Evolutionary conservation across 2,888 invertebrate species (phyloP), one percentile per base, ranked within the genome.

Genomic region (Harpalus rufipes): DNA sequence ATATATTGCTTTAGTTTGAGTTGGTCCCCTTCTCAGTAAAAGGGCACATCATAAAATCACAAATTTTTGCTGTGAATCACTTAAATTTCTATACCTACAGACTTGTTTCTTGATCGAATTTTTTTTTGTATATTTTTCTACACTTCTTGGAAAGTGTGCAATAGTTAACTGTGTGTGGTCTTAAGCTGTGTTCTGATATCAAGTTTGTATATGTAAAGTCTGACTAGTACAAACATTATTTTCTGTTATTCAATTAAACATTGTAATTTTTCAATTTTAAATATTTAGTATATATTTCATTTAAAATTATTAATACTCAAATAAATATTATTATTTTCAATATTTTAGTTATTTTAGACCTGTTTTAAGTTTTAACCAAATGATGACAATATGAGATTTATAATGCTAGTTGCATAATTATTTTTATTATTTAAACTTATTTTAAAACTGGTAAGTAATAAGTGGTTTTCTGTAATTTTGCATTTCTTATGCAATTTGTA

Each of bases 191-290:
- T 81, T 81, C 65, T 51, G 14, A 63, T 81, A 81, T 81, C 81
- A 81, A 65, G 65, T 78, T 61, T 81, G 51, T 81, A 81, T 61
- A 41, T 81, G 61, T 63, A 63, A 81, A 81, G 81, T 81, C 81
- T 81, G 81, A 81, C 68, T 81, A 81, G 81, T 81, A 81, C 81
- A 81, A 81, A 81, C 65, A 68, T 56, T 78, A 32, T 14, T 18
- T 12, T 74, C 32, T 78, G 41, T 58, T 58, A 78, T 78, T 78
- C 58, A 58, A 58, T 74, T 74, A 44, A n/a, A 74, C 72, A 41
- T 68, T 68, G 63, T 63, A 68, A 39, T 68, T 68, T 59, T 51
- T 72, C 72, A 72, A 41, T 74, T 74, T 74, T 44, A 78, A 58
- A 76, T 76, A 51, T 51, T 78, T 78, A 41, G 58, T 58, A 78